Conservation (phyloP, 2,888 invertebrate genomes). For the Cerastis leucographa region DNA sequence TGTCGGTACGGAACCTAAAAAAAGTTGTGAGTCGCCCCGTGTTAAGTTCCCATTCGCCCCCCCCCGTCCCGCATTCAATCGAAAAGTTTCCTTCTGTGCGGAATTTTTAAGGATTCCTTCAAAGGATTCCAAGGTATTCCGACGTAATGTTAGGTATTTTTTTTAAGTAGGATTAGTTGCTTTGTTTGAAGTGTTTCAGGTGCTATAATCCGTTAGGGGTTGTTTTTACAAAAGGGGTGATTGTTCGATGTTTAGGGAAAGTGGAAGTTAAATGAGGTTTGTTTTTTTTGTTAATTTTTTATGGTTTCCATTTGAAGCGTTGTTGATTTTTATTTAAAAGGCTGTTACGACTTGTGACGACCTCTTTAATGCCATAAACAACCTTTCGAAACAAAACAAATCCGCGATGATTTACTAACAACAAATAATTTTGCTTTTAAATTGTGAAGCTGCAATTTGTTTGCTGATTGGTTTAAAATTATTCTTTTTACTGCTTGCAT, state of each 20-base stretch:
- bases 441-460: too few relatives aligned
- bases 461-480: too few relatives aligned
- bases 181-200: conserved; percentile 55
- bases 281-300: conserved; percentile 10
- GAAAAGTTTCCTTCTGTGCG: conserved; percentile 33
- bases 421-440: background rate
- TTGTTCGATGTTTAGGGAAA: conserved; percentile 36
- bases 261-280: conserved; percentile 23
- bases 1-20: background rate
- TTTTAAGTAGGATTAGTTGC: conserved; percentile 52
- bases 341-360: background rate
- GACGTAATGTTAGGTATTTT: conserved; percentile 29
- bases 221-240: conserved; percentile 32
- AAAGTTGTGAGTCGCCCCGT: background rate
- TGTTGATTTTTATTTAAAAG: conserved; percentile 2
- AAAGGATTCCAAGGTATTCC: conserved; percentile 41
- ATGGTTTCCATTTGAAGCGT: conserved; percentile 12
- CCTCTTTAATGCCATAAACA: too few relatives aligned
- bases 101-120: conserved; percentile 54
- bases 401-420: background rate
- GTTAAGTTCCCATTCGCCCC: conserved; percentile 2
- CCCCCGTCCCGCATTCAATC: background rate
- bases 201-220: conserved; percentile 51
- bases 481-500: background rate
- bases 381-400: background rate